Base-by-base conservation (phyloP, 2,113 vertebrate species). In the Setophaga coronata region DNA sequence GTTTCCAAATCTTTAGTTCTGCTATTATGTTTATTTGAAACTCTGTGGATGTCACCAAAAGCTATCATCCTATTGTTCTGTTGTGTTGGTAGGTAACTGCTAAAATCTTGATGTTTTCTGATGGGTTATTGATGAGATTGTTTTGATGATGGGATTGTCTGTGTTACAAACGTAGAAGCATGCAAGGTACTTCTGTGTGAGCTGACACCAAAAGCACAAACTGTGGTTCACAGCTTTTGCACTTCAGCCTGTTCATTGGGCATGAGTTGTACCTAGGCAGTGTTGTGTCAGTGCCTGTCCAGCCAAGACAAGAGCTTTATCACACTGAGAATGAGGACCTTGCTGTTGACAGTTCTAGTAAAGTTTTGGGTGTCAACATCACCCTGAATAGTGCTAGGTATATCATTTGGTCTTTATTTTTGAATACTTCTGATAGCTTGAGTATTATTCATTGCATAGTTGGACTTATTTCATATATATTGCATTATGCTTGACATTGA, bases 101-200 rank as follows among this genome's bases (percentile, higher is more conserved):
- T 57, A 87, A 87, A 73, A 78, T 70, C n/a, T 57, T 61, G 34
- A 31, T 56, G 8, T n/a, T 90, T 94, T 73, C 34, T 57, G 3
- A 12, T n/a, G 23, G 9, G 1, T 64, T 29, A 50, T 47, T 79
- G 23, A 18, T 66, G 60, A n/a, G 5, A 38, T 53, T 60, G 7
- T 50, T 38, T 83, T 77, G 21, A 50, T 78, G 36, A 38, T 53
- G n/a, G 21, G 5, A 34, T 62, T 54, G 5, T 53, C 42, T 82
- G 21, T 43, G 10, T 66, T 78, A 51, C 17, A 82, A 29, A 23
- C 40, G 12, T 20, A n/a, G 57, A 76, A 60, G 54, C 24, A 26
- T 0, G 0, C 26, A 50, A 33, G 10, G 21, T 31, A n/a, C 13
- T 34, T 65, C 3, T 11, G 5, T 42, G 29, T 19, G 4, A 33